Evolutionary conservation across 1,140 invertebrate species (phyloP), one percentile per base, ranked within the genome.

Genomic region (Acromyrmex echinatior): DNA sequence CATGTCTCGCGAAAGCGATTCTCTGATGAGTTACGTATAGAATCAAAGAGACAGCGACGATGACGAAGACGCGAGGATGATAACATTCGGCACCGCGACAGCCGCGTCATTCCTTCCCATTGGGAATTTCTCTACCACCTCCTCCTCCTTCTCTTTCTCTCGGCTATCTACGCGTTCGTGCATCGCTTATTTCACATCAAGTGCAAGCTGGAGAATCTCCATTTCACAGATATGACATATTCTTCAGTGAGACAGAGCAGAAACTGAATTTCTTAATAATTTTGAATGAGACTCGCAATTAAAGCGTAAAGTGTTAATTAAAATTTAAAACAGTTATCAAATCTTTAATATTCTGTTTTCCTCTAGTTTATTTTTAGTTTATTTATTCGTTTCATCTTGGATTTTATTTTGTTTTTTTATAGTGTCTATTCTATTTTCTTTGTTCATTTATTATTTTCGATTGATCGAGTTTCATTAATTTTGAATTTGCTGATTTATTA

Each of bases 101-200:
- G 39, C 31, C 31, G 68, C 49, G 58, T 81, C 66, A 35, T 62
- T 62, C n/a, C 31, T 58, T 21, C 2, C 56, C 80, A 60, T 60
- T 56, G 68, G 35, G 56, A 74, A 80, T 81, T 60, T 18, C 84
- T 58, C 35, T 6, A n/a, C 14, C 25, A 35, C 31, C 31, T 35
- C n/a, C 9, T 65, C 12, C 51, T 39, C 39, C 49, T 35, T 6
- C 16, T 6, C 31, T 49, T 31, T 86, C 53, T 25, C n/a, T 66
- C 49, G 80, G 56, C 25, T 84, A 84, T 74, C 80, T 84, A 63
- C 56, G 70, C 80, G 25, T 84, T 84, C 80, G 80, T 84, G 56
- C 70, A 62, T 76, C 70, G 70, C 76, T 84, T 84, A 76, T 71
- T 74, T 76, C 70, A 45, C 80, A 76, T 84, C 80, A 74, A 84